phyloP scores from a whole-genome alignment of 2,797 vertebrate genomes.

The Octomys mimax region DNA sequence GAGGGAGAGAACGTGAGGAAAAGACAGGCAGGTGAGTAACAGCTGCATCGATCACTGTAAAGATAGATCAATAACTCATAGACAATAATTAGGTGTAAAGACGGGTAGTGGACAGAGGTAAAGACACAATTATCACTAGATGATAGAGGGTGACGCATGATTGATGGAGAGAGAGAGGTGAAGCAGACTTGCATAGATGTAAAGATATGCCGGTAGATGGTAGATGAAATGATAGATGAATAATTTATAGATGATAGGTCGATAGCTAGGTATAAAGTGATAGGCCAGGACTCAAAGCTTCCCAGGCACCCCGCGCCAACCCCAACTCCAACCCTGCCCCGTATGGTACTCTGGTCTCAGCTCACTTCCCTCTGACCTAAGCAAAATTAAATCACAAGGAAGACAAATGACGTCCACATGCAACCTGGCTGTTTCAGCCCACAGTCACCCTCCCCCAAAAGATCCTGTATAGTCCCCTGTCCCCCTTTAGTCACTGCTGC shows the following conservation, averaged over 20 bases:
- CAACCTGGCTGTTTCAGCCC: too few species aligned
- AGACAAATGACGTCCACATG: too few species aligned
- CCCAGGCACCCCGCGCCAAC: too few species aligned
- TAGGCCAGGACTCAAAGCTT: too few species aligned
- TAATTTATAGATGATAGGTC: neutral
- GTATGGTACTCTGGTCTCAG: too few species aligned
- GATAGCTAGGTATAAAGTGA: neutral
- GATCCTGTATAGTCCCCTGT: too few species aligned
- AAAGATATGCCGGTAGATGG: neutral
- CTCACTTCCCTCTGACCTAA: too few species aligned
- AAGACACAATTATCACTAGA: neutral
- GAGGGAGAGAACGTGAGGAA: too few species aligned
- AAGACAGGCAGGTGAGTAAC: neutral
- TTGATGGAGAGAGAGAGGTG: neutral
- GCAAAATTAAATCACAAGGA: too few species aligned
- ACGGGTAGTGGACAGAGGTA: accelerated
- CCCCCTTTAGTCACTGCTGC: too few species aligned
- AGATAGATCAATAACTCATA: neutral
- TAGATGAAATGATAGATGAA: neutral
- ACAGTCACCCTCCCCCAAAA: too few species aligned
- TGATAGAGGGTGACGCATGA: neutral
- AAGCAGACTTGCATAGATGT: neutral
- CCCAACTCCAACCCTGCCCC: too few species aligned
- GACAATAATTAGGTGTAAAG: neutral
- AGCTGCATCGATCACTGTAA: neutral